Evolutionary conservation across 1,140 invertebrate species (phyloP).

Genomic region (Chironomus striatipennis): DNA sequence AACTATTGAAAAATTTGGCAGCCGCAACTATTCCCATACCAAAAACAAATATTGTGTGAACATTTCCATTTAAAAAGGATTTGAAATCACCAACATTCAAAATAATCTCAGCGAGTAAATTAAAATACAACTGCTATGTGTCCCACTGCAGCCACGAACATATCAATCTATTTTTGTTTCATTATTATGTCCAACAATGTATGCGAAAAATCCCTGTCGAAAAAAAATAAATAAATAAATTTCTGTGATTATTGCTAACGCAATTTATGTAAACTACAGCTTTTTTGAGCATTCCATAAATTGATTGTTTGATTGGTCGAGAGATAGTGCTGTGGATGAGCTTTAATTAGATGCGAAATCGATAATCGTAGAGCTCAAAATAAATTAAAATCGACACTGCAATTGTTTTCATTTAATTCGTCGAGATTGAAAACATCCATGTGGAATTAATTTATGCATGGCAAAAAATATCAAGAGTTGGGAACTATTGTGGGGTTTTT

Average conservation of each 20-base stretch:
- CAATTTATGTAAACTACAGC: not conserved
- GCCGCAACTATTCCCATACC: no score
- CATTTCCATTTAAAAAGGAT: no score
- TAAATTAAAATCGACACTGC: no score
- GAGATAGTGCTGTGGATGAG: not conserved
- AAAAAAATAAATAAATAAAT: not conserved
- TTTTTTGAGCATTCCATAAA: not conserved
- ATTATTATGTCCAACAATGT: not conserved
- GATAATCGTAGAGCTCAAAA: not conserved
- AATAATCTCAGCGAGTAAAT: no score
- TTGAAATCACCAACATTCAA: no score
- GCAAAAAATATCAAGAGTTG: no score
- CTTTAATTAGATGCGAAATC: conserved; percentile 13
- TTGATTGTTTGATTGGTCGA: not conserved
- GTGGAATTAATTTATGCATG: no score
- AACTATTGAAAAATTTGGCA: no score
- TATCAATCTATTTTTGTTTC: not conserved
- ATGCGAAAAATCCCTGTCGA: not conserved
- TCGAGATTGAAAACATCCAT: no score
- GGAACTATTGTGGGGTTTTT: no score
- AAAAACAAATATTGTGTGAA: no score
- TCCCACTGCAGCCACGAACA: not conserved
- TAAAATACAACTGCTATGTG: not conserved
- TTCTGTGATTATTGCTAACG: not conserved
- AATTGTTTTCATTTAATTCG: no score